phyloP scores from a whole-genome alignment of 2,113 vertebrate genomes.

The Cyanoramphus novaezelandiae region DNA sequence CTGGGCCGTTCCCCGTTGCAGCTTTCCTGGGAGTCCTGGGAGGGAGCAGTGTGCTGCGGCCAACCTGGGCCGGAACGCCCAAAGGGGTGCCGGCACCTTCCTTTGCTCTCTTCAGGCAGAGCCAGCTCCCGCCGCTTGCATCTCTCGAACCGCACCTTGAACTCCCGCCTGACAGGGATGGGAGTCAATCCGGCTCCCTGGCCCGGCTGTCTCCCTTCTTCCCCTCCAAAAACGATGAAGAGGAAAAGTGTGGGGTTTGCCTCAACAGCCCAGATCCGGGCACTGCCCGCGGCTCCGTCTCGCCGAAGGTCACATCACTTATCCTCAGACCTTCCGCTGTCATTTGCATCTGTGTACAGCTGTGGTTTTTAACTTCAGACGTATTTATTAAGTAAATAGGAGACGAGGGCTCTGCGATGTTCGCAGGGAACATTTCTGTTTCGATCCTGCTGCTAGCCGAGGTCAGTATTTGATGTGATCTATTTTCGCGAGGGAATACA shows the following conservation, averaged over 20 bases:
- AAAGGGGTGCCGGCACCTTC: neutral
- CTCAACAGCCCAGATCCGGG: neutral
- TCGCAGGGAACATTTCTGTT: neutral
- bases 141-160: neutral
- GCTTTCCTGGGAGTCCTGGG: neutral
- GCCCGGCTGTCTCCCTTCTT: neutral
- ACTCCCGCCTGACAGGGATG: neutral
- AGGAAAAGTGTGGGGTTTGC: neutral
- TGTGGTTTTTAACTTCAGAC: neutral
- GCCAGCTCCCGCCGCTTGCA: neutral
- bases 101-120: neutral
- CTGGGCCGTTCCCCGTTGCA: neutral
- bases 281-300: neutral
- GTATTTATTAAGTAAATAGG: neutral
- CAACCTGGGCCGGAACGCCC: neutral
- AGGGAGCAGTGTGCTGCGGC: neutral
- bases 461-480: neutral
- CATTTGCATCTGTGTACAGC: neutral
- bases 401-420: neutral
- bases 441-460: neutral
- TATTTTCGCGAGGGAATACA: neutral
- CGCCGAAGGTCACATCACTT: neutral
- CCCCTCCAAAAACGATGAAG: neutral
- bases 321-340: neutral
- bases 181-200: neutral